Base-by-base conservation (phyloP, 2,888 invertebrate species). In the Drosophila imparisetae region DNA sequence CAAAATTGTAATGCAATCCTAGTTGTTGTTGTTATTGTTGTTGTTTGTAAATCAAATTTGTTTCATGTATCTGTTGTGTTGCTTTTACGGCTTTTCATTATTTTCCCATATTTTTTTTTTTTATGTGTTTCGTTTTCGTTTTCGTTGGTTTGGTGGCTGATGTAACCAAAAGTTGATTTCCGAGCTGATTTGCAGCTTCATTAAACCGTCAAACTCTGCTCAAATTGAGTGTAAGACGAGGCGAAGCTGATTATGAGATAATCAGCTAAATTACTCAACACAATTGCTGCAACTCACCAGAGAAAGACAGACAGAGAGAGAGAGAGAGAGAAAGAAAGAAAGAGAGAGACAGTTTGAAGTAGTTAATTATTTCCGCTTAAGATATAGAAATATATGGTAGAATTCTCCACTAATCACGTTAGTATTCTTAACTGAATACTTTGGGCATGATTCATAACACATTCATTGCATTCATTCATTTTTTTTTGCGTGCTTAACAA, bases 201-300 rank as follows among this genome's bases (percentile, higher is more conserved):
- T 86, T 86, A 88, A 72, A 74, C 70, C 38, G 34, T 15, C 24
- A 45, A 70, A 73, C 66, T 67, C 63, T 53, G 49, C 53, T 67
- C 72, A 65, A 75, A 66, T 74, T 68, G 85, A 82, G 73, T 67
- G 72, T 70, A 80, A 68, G 81, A 55, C 70, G 70, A 70, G 78
- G 76, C 72, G 62, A 76, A 74, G 81, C 80, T 82, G 87, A 87
- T 84, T 87, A 84, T 87, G 83, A 81, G 87, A 87, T 84, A 87
- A 85, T 81, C 83, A 81, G 63, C 55, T 49, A 52, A 82, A 80
- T 84, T 87, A 76, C 85, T 66, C 66, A 87, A 87, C 73, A 55
- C 58, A 76, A 76, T 79, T 76, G 68, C 52, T 53, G 52, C 49
- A 53, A 63, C 55, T 40, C 42, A 40, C 30, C 49, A 54, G 62